Evolutionary conservation across 2,888 invertebrate species (phyloP).

Genomic region (Machimus atricapillus): DNA sequence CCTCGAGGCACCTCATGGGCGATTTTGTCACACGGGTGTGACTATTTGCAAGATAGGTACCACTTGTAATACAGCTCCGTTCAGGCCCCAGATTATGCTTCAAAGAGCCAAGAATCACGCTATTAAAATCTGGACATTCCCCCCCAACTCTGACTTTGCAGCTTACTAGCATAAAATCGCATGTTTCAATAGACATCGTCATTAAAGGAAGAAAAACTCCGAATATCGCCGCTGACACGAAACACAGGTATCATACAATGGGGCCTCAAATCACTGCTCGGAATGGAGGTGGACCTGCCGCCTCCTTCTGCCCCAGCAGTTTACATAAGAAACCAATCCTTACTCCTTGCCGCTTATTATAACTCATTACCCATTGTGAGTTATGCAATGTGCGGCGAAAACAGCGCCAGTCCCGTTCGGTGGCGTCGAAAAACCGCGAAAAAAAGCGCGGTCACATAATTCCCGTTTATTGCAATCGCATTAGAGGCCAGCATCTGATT

Average conservation of each 20-base stretch:
- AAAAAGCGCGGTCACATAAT: neutral
- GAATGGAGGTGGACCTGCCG: neutral
- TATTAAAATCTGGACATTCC: neutral
- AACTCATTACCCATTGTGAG: slow-evolving; percentile 30
- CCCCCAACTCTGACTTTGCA: neutral
- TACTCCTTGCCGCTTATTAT: slow-evolving; percentile 18
- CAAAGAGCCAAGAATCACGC: neutral
- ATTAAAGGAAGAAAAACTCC: neutral
- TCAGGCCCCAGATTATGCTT: neutral
- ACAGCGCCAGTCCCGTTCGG: neutral
- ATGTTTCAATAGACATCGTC: neutral
- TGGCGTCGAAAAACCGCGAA: neutral
- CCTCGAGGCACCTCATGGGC: neutral
- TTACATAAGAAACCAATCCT: slow-evolving; percentile 24
- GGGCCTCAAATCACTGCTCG: neutral
- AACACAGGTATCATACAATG: neutral
- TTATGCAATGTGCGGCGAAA: slow-evolving; percentile 1
- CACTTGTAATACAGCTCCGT: neutral
- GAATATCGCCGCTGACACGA: neutral
- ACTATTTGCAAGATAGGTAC: neutral
- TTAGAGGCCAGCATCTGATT: neutral
- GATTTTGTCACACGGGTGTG: neutral
- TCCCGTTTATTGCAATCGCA: slow-evolving; percentile 11
- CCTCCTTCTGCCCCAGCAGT: neutral
- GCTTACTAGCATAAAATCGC: neutral